Conservation (phyloP, 2,797 vertebrate genomes). For the Cichlasoma orientale region DNA sequence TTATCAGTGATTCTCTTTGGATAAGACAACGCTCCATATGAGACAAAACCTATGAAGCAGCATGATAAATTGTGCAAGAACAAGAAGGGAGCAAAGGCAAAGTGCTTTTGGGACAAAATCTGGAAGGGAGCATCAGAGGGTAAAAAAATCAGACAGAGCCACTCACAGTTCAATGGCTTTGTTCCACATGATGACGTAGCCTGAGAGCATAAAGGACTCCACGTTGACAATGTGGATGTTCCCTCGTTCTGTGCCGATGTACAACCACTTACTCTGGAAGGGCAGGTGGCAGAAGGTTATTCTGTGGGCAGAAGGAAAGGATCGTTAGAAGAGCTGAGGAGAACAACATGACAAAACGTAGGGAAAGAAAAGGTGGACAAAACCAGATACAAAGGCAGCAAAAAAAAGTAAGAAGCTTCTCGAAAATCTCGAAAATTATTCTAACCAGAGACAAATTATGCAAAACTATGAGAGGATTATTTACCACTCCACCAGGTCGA, state of each 20-base stretch:
- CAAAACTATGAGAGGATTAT: slow-evolving; percentile 49
- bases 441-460: slow-evolving; percentile 40
- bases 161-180: slow-evolving; percentile 99
- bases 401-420: slow-evolving; percentile 3
- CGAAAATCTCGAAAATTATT: slow-evolving; percentile 18
- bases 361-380: neutral
- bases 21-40: neutral
- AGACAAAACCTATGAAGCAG: slow-evolving; percentile 4
- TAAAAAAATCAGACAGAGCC: slow-evolving; percentile 73
- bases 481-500: slow-evolving; percentile 43
- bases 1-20: slow-evolving; percentile 22
- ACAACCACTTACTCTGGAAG: slow-evolving; percentile 99
- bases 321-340: neutral
- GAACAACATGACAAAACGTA: neutral
- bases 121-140: slow-evolving; percentile 8
- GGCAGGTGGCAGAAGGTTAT: slow-evolving; percentile 99
- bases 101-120: neutral
- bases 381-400: neutral
- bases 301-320: slow-evolving; percentile 80
- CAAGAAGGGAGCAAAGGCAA: neutral
- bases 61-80: neutral
- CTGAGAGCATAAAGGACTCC: slow-evolving; percentile 99
- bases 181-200: slow-evolving; percentile 99
- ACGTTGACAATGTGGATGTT: slow-evolving; percentile 99
- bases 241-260: slow-evolving; percentile 96